Evolutionary conservation across 2,113 vertebrate species (phyloP).

Genomic region (Colius striatus): DNA sequence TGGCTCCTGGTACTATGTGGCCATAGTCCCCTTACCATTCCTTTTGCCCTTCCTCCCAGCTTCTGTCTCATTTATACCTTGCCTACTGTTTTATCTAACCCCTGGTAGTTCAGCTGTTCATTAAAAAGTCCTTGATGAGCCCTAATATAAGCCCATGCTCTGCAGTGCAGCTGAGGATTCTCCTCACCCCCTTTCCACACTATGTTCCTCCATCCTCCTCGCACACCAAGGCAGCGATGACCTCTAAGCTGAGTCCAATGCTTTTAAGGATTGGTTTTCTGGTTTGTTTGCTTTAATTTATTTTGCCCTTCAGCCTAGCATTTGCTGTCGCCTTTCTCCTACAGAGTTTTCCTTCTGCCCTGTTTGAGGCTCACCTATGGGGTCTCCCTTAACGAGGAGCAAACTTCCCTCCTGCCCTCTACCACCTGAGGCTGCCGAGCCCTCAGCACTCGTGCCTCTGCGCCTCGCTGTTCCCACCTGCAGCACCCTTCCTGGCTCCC

Average conservation of each 20-base stretch:
- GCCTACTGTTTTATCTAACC: neutral
- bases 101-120: neutral
- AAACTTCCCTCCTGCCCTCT: neutral
- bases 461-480: fast-evolving
- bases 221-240: neutral
- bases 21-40: neutral
- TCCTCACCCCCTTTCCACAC: neutral
- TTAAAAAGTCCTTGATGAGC: conserved; percentile 7
- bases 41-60: neutral
- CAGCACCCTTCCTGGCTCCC: fast-evolving
- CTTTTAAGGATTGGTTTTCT: neutral
- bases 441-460: neutral
- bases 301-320: neutral
- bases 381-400: neutral
- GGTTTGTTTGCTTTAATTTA: neutral
- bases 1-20: neutral
- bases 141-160: neutral
- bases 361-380: neutral
- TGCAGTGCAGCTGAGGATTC: fast-evolving
- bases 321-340: neutral
- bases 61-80: conserved; percentile 12
- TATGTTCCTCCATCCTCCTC: fast-evolving
- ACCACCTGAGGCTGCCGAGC: fast-evolving
- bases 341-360: neutral
- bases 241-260: neutral